Base-by-base conservation (phyloP, 2,888 invertebrate genomes). In the Gymnosoma rotundatum region DNA sequence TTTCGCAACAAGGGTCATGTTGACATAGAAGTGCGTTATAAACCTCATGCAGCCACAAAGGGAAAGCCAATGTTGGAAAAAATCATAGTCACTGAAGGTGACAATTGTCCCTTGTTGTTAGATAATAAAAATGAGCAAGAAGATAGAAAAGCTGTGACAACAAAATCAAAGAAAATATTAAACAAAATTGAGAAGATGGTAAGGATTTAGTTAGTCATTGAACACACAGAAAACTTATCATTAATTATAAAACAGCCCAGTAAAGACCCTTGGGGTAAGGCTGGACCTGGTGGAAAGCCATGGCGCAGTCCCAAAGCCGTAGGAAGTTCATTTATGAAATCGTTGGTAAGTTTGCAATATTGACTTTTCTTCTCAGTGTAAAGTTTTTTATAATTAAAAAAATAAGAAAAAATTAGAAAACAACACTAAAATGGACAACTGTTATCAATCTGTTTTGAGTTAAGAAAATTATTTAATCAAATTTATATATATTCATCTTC, bases 301-400 rank as follows among this genome's bases (percentile, higher is more conserved):
- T 96, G 96, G 96, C 94, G 96, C 89, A 94, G 95, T 92, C 96
- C 95, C 83, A 94, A 94, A 88, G 93, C 94, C 90, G 93, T 95
- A 89, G 96, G 96, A 89, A 92, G 94, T 88, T 94, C 95, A 92
- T 96, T 96, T 93, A 94, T 95, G 88, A 94, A 95, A 91, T 96
- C 96, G 87, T 94, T 96, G 95, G 96, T 96, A 94, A 85, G 88
- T 78, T 48, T 20, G 9, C 12, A 48, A 10, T 14, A 0, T n/a
- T 14, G 42, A 2, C 7, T 10, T 1, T 3, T 42, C 14, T 42
- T 25, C 25, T 25, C 25, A 25, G 4, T 2, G 25, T 25, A 25
- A 25, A 25, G 4, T 25, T 25, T n/a, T 25, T 25, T 25, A 25
- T 25, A 25, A 25, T 2, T 25, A 25, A 25, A 25, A 25, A 25